A percentile compares a stretch with the other conserved stretches of the same genome.
Conservation (phyloP, 2,113 vertebrate genomes). For the Labrus mixtus region DNA sequence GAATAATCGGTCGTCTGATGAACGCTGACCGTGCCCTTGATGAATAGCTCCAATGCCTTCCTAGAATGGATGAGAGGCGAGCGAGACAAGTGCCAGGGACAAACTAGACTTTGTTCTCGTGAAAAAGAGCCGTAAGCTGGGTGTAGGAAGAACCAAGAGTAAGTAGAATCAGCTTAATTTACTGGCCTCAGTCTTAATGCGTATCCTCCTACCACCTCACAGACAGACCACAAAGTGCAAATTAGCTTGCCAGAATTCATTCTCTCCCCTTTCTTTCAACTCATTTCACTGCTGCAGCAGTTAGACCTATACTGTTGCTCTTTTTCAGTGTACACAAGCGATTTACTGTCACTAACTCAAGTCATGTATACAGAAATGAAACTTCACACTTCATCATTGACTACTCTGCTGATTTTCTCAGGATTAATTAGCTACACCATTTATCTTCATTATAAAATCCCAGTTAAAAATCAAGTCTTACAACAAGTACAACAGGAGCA, state of each 20-base stretch:
- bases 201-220: constrained; percentile 5
- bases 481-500: too few relatives aligned
- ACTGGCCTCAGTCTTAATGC: constrained; percentile 32
- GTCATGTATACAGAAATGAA: background rate
- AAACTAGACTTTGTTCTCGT: constrained; percentile 32
- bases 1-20: constrained; percentile 68
- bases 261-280: constrained; percentile 20
- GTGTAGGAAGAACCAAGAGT: constrained; percentile 36
- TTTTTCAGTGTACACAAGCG: background rate
- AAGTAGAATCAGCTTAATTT: constrained; percentile 51
- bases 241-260: constrained; percentile 32
- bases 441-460: too few relatives aligned
- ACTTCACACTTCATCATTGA: background rate
- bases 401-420: too few relatives aligned
- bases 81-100: constrained; percentile 52
- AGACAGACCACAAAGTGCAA: constrained; percentile 30
- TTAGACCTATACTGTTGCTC: background rate
- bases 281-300: background rate
- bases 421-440: too few relatives aligned
- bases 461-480: too few relatives aligned
- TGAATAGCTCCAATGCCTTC: constrained; percentile 52
- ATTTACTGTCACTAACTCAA: background rate
- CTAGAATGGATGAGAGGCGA: constrained; percentile 40
- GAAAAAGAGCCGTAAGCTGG: constrained; percentile 18
- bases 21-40: constrained; percentile 66